Percentiles rank a stretch among this genome's conserved stretches.
phyloP scores from a whole-genome alignment of 2,113 vertebrate species.

The Salvelinus namaycush region DNA sequence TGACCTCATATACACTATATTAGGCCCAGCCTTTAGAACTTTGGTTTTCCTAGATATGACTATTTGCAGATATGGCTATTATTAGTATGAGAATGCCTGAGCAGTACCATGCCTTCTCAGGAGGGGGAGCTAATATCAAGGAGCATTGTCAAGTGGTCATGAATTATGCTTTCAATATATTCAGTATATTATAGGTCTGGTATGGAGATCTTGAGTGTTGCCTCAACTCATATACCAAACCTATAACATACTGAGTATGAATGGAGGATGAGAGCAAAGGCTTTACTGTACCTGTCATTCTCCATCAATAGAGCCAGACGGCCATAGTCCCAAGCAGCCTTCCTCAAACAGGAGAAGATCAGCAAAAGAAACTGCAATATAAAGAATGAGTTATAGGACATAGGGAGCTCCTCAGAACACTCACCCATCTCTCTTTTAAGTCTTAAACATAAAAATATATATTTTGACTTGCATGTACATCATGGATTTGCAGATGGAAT shows the following conservation, averaged over 20 bases:
- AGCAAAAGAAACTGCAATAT: constrained; percentile 83
- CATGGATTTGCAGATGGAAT: background rate
- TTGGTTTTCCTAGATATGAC: no score
- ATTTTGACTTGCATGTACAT: no score
- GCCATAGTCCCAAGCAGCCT: constrained; percentile 96
- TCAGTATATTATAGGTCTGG: no score
- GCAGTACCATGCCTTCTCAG: constrained; percentile 49
- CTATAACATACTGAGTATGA: no score
- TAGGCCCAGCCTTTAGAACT: no score
- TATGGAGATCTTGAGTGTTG: constrained; percentile 28
- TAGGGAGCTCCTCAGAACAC: background rate
- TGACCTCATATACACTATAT: no score
- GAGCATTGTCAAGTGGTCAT: constrained; percentile 10
- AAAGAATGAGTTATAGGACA: constrained; percentile 20
- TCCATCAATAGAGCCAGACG: constrained; percentile 92
- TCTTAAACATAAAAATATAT: background rate
- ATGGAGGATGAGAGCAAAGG: background rate
- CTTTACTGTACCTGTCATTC: constrained; percentile 86
- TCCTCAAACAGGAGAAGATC: constrained; percentile 93
- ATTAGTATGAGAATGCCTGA: background rate
- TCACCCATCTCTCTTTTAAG: background rate
- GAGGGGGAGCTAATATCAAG: constrained; percentile 61
- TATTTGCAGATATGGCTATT: no score
- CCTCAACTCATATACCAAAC: constrained; percentile 5
- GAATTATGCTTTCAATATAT: background rate